Base-by-base conservation (phyloP, 2,888 invertebrate species). In the Lordiphosa andalusiaca region DNA sequence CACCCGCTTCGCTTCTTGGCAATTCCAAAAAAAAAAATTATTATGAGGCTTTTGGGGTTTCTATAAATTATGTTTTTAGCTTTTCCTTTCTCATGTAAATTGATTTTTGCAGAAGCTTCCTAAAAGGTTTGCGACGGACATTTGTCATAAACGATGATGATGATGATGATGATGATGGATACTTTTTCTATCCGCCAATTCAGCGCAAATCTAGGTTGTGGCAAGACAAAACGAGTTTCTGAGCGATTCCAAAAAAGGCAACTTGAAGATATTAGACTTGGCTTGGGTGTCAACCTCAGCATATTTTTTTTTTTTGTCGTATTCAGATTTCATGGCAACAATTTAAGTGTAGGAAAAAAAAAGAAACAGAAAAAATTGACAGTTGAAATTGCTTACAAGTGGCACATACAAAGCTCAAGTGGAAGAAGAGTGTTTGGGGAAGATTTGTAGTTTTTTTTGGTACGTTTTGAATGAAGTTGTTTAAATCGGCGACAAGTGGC, bases 401-500 rank as follows among this genome's bases (percentile, higher is more conserved):
- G 77, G 76, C 68, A 71, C 69, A 64, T 40, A 51, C 21, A 52
- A 50, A 66, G 58, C 52, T 39, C 33, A 49, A 51, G 12, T 61
- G 42, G 52, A 36, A 54, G 44, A 51, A 51, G 66, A 55, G 42
- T 57, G 39, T 39, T 52, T 30, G 41, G 23, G 23, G 37, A 19
- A 38, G 63, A 37, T 37, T 39, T 25, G 30, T 7, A 16, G 19
- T 41, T 51, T 63, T 47, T 51, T 65, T 36, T 48, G 46, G 35
- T 42, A 33, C 50, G 41, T 6, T 51, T 65, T 69, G 73, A 77
- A 78, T 78, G 65, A 84, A 81, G 77, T 73, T 71, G 77, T 78
- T 78, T 71, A 80, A 81, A 74, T 67, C 67, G 52, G 63, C 82
- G 74, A 70, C 78, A 74, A 84, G 84, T 78, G 75, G 66, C 78